These are phyloP conservation scores for Siderastrea siderea DNA, from an alignment of 92 coral and sea anemone species.

Conservation along the genomic window DNA sequence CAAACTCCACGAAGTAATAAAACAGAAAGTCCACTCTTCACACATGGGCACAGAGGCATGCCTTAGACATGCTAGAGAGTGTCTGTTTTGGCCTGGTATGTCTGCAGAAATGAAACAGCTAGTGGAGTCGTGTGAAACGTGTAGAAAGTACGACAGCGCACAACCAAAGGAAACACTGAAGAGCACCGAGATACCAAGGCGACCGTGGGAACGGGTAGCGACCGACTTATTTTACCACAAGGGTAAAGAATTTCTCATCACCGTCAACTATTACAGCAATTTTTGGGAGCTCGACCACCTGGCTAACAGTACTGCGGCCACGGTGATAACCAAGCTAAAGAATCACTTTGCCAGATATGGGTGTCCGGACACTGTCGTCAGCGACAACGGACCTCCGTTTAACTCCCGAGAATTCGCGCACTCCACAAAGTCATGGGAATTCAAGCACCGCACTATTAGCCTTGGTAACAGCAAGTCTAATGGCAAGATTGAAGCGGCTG, in stretches of 20 bases:
- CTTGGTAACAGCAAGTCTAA: slow-evolving; percentile 32
- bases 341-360: slow-evolving; percentile 12
- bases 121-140: slow-evolving; percentile 15
- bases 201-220: slow-evolving; percentile 32
- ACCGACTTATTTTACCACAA: slow-evolving; percentile 20
- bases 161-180: slow-evolving; percentile 34
- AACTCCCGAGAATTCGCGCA: slow-evolving; percentile 13
- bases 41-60: slow-evolving; percentile 24
- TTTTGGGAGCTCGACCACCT: slow-evolving; percentile 9
- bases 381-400: slow-evolving; percentile 45
- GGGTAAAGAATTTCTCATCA: slow-evolving; percentile 15
- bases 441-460: slow-evolving; percentile 27
- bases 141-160: slow-evolving; percentile 7
- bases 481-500: slow-evolving; percentile 34
- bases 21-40: slow-evolving; percentile 1
- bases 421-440: slow-evolving; percentile 33
- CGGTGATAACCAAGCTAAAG: slow-evolving; percentile 17
- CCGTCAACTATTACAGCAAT: slow-evolving; percentile 14
- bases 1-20: not conserved
- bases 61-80: slow-evolving; percentile 17
- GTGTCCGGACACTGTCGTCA: slow-evolving; percentile 12
- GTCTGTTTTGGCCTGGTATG: slow-evolving; percentile 44
- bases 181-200: slow-evolving; percentile 1
- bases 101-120: slow-evolving; percentile 32
- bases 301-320: not conserved